Base-by-base conservation (phyloP, 2,113 vertebrate genomes). In the Mastomys natalensis region DNA sequence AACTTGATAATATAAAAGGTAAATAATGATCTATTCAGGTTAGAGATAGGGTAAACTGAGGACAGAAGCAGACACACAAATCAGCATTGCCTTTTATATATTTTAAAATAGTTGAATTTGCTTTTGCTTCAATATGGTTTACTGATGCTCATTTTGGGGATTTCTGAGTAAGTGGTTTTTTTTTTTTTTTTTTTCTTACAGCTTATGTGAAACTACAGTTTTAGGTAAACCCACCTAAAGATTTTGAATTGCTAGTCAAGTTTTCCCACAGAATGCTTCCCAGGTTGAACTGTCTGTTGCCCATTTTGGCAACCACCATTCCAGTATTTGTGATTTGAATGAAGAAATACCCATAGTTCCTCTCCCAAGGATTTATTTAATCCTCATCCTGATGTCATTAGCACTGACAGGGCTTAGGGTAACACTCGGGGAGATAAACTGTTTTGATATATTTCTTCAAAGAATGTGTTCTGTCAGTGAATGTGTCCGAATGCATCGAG, bases 361-460 rank as follows among this genome's bases (percentile, higher is more conserved):
- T 97, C 94, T 98, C 95, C 93, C 97, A 95, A 98, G 97, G 92
- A 97, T 95, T 97, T 97, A 93, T 91, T 98, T 98, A 98, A 98
- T 98, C 96, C 89, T 92, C 81, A 95, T 97, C 95, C 97, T 98
- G 97, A 97, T 96, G 93, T 97, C 98, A 98, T 98, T 98, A 98
- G 95, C 94, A 95, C 95, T 98, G 98, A 98, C 98, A 98, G 96
- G 96, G 97, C 98, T 98, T 98, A 98, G 96, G 95, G 97, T 96
- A 97, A 97, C 97, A 98, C 97, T 97, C 98, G 95, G 96, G 96
- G 85, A 98, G 93, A 97, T 97, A 98, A 98, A 97, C 96, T 97
- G 89, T 98, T 98, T 97, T 98, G 98, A 98, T 98, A 97, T 96
- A 97, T 96, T 98, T 98, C 98, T 98, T 98, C 94, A 97, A 98